Evolutionary conservation across 1,140 invertebrate genomes (phyloP).

Genomic region (Hirudo medicinalis): DNA sequence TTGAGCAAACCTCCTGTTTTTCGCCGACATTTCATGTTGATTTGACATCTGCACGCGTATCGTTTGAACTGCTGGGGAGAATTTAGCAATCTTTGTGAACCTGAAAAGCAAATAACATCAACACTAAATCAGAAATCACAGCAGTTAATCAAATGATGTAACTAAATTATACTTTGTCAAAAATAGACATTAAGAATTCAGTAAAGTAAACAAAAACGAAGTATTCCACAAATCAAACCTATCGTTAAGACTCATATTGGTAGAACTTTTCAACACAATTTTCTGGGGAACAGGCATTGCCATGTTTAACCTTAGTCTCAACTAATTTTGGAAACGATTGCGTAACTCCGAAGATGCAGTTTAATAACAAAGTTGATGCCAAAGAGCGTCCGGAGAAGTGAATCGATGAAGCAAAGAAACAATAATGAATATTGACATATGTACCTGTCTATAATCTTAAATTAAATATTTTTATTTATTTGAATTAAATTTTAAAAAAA

Average conservation of each 20-base stretch:
- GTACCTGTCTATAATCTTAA: neutral
- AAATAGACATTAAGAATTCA: too few relatives aligned
- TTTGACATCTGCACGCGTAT: conserved; percentile 27
- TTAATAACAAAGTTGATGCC: too few relatives aligned
- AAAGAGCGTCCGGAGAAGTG: too few relatives aligned
- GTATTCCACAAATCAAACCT: conserved; percentile 3
- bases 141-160: too few relatives aligned
- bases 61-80: conserved; percentile 8
- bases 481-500: too few relatives aligned
- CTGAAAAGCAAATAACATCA: neutral
- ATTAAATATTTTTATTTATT: too few relatives aligned
- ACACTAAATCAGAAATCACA: neutral
- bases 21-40: conserved; percentile 37
- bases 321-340: too few relatives aligned
- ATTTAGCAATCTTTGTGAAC: conserved; percentile 15
- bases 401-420: too few relatives aligned
- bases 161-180: too few relatives aligned
- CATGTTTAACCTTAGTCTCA: neutral
- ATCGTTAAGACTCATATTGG: conserved; percentile 16
- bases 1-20: conserved; percentile 43
- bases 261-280: conserved; percentile 15
- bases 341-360: too few relatives aligned
- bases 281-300: conserved; percentile 19
- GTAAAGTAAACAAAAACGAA: neutral
- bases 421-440: too few relatives aligned